A percentile compares a stretch with the other conserved stretches of the same genome.
Conservation (phyloP, 2,113 vertebrate genomes). For the Apeltes quadracus region DNA sequence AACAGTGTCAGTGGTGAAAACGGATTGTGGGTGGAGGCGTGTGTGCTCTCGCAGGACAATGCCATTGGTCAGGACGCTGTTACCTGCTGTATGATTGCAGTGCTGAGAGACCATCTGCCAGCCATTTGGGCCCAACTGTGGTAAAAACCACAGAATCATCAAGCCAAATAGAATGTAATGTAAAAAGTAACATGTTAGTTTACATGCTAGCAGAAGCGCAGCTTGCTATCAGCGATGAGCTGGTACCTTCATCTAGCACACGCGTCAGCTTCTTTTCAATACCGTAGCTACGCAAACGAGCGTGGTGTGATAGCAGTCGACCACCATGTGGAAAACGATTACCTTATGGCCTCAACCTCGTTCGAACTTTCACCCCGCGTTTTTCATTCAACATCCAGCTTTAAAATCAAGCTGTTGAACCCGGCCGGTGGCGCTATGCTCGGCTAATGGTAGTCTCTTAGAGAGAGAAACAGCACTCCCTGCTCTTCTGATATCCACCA, state of each 20-base stretch:
- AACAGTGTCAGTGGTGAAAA: neutral
- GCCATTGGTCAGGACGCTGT: neutral
- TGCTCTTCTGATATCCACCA: neutral
- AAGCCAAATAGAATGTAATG: neutral
- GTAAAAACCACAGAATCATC: neutral
- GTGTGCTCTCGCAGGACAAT: neutral
- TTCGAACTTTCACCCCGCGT: neutral
- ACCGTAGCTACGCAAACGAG: neutral
- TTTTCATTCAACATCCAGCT: neutral
- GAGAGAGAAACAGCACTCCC: neutral
- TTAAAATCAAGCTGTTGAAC: too few species aligned
- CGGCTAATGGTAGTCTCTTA: neutral
- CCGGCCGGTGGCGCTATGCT: neutral
- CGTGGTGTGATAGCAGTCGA: neutral
- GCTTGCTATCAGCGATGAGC: neutral
- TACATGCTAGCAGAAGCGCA: neutral
- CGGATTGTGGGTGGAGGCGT: neutral
- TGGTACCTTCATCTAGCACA: neutral
- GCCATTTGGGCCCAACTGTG: neutral
- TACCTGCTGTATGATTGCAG: neutral
- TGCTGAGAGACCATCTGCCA: neutral
- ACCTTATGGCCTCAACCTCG: neutral
- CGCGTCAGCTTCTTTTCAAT: neutral
- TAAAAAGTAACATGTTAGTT: neutral
- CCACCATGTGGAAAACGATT: neutral